phyloP scores from a whole-genome alignment of 2,888 invertebrate genomes.

The Leucoptera coffeella region DNA sequence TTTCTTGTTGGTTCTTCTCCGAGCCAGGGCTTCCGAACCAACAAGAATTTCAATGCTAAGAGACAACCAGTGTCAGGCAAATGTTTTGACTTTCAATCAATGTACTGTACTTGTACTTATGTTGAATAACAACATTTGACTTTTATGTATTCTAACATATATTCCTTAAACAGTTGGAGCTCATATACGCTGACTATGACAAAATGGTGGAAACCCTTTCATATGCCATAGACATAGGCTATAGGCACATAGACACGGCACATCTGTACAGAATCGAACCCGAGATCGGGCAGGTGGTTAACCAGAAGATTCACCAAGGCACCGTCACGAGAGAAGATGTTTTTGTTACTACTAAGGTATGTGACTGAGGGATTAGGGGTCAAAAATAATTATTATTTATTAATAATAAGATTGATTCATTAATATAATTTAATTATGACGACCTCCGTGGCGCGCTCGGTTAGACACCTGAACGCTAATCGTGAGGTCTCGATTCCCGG shows the following conservation, averaged over 20 bases:
- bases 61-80: too few relatives aligned
- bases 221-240: constrained; percentile 70
- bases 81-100: too few relatives aligned
- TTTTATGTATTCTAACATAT: too few relatives aligned
- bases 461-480: too few relatives aligned
- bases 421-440: too few relatives aligned
- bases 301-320: constrained; percentile 58
- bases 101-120: too few relatives aligned
- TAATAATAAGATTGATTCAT: background rate
- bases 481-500: too few relatives aligned
- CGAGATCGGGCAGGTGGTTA: constrained; percentile 61
- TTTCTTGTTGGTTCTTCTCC: too few relatives aligned
- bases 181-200: constrained; percentile 13
- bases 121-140: too few relatives aligned
- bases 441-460: too few relatives aligned
- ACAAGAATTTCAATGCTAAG: too few relatives aligned
- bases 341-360: constrained; percentile 64
- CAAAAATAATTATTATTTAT: background rate
- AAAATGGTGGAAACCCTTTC: constrained; percentile 53
- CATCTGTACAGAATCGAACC: constrained; percentile 64
- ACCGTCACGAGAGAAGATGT: constrained; percentile 63
- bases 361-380: background rate
- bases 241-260: constrained; percentile 72
- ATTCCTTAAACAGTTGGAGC: constrained; percentile 19
- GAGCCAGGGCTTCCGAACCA: too few relatives aligned